Evolutionary conservation across 2,797 vertebrate species (phyloP).

Genomic region (Spinibarbus caldwelli): DNA sequence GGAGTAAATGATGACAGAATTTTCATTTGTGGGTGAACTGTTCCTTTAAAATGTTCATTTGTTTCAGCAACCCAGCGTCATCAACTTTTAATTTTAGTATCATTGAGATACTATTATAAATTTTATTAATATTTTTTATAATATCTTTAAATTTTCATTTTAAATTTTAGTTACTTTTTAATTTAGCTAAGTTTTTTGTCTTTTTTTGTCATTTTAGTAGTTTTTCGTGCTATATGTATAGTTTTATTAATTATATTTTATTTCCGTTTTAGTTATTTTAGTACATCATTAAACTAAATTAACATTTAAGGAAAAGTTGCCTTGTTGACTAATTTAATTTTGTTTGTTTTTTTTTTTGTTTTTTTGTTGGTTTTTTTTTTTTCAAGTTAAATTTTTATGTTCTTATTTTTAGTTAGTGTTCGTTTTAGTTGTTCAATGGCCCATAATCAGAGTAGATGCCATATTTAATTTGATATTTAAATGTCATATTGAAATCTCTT

Average conservation of each 20-base stretch:
- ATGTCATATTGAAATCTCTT: not conserved
- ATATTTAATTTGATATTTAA: not conserved
- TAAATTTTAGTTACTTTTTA: too few relatives aligned
- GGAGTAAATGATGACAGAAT: too few relatives aligned
- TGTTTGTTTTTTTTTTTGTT: too few relatives aligned
- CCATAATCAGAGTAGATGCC: not conserved
- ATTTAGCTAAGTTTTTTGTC: too few relatives aligned
- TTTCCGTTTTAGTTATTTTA: not conserved
- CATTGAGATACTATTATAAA: not conserved
- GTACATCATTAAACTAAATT: not conserved
- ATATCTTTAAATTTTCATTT: too few relatives aligned
- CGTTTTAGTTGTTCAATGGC: not conserved
- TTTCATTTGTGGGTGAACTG: not conserved
- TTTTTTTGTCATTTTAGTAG: too few relatives aligned
- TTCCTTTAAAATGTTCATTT: not conserved
- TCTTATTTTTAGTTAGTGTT: not conserved
- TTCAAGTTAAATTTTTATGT: not conserved
- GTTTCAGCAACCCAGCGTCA: not conserved
- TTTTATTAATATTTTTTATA: too few relatives aligned
- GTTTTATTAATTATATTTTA: too few relatives aligned
- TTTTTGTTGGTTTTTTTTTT: not conserved
- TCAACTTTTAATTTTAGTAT: too few relatives aligned
- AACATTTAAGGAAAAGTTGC: too few relatives aligned
- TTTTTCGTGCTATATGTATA: too few relatives aligned
- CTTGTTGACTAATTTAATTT: too few relatives aligned